Base-by-base conservation (phyloP, 1,140 invertebrate species). In the Penaeus indicus region DNA sequence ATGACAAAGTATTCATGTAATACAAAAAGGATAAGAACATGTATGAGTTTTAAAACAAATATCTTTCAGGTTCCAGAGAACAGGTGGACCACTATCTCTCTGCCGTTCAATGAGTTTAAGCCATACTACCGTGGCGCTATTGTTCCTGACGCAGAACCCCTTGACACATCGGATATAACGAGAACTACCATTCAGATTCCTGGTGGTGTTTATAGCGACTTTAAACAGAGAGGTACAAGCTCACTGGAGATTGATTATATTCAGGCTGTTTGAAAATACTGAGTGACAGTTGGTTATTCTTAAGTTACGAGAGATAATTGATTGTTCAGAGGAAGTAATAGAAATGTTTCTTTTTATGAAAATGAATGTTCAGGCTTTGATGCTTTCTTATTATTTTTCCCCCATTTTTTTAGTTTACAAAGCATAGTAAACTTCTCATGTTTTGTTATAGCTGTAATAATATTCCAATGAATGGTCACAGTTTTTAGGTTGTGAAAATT, bases 101-200 rank as follows among this genome's bases (percentile, higher is more conserved):
- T 96, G 22, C 93, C 94, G 13, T 92, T 96, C 85, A 92, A 92
- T 0, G 93, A 94, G 78, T 96, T 96, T 90, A 94, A 95, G 91
- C 93, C 95, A 5, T 95, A 95, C 91, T 95, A 93, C 90, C 93
- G 95, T 91, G 95, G 95, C 16, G 93, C 93, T 86, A 92, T 93
- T 90, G 91, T 94, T 32, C 94, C 93, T 11, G 93, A 94, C 91
- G 92, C 91, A 25, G 90, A 84, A 7, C 93, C 94, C 3, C 91
- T 96, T 18, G 94, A 96, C 91, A 92, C 92, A 60, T 92, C 94
- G 10, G 93, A 94, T 89, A 94, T 96, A 42, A 95, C 95, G 2
- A 94, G 94, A 91, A 93, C 96, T 86, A 95, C 95, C 38, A 92
- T 96, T 64, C 95, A 96, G 93, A 93, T 95, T 91, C 95, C 94